Conservation (phyloP, 2,888 invertebrate genomes). For the Hipparchia semele region DNA sequence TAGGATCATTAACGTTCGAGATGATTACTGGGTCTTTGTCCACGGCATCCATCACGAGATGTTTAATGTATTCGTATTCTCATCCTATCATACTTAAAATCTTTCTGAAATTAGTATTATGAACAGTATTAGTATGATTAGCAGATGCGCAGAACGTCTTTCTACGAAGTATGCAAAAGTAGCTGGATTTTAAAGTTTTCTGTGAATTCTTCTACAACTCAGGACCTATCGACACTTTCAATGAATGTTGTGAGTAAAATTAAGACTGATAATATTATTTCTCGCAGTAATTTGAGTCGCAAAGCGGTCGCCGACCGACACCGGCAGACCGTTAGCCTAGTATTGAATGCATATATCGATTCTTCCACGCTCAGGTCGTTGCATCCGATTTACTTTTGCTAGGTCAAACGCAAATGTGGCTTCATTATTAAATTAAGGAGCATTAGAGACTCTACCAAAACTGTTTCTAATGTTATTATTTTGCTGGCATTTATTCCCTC, state of each 20-base stretch:
- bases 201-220: no score
- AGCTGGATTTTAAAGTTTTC: not conserved
- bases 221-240: not conserved
- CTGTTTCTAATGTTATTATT: no score
- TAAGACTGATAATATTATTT: conserved; percentile 37
- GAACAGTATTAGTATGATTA: not conserved
- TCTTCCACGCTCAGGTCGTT: conserved; percentile 37
- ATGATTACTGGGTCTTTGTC: conserved; percentile 1
- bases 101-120: not conserved
- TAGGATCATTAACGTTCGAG: conserved; percentile 6
- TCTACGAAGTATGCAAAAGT: not conserved
- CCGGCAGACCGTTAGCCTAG: conserved; percentile 42
- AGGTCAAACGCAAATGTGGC: conserved; percentile 27
- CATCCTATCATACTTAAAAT: conserved; percentile 7
- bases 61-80: conserved; percentile 2
- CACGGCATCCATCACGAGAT: conserved; percentile 8
- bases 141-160: not conserved
- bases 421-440: conserved; percentile 8
- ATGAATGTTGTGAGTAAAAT: conserved; percentile 29
- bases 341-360: conserved; percentile 43
- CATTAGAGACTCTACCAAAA: not conserved
- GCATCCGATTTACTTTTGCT: conserved; percentile 36
- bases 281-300: conserved; percentile 41
- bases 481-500: no score
- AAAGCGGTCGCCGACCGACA: conserved; percentile 37